Percentiles rank a stretch among this genome's conserved stretches.
Evolutionary conservation across 2,113 vertebrate species (phyloP).

Genomic region (Pipra filicauda): DNA sequence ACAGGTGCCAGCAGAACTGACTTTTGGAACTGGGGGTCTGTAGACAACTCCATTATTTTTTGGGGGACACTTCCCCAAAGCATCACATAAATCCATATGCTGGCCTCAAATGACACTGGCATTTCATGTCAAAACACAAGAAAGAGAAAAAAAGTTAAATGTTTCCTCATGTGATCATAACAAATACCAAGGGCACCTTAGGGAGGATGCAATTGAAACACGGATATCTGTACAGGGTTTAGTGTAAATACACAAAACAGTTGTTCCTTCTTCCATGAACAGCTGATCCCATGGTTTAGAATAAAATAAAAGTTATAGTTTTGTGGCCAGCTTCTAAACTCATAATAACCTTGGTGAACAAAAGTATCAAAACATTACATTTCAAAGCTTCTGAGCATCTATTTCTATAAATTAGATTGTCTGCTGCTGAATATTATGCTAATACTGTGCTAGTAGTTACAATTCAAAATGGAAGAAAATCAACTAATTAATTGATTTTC

Average conservation of each 20-base stretch:
- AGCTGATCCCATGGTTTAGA: not conserved
- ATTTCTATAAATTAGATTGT: not conserved
- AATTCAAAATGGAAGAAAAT: not conserved
- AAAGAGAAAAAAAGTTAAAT: not conserved
- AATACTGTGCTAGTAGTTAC: not conserved
- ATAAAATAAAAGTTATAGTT: not conserved
- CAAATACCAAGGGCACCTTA: not conserved
- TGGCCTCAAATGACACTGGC: not conserved
- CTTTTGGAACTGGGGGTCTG: not conserved
- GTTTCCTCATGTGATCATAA: not conserved
- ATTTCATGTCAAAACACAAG: rapidly evolving
- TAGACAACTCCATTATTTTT: not conserved
- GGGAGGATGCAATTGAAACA: not conserved
- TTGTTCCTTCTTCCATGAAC: not conserved
- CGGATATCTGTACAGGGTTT: not conserved
- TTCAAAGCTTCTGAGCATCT: not conserved
- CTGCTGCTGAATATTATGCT: not conserved
- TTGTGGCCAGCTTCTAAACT: not conserved
- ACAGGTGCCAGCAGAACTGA: not conserved
- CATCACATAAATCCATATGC: not conserved
- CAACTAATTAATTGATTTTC: not conserved
- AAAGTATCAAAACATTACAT: not conserved
- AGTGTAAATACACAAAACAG: not conserved
- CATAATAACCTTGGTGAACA: not conserved
- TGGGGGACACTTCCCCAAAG: not conserved